Evolutionary conservation across 2,797 vertebrate genomes (phyloP).

Genomic region (Microchirus variegatus): DNA sequence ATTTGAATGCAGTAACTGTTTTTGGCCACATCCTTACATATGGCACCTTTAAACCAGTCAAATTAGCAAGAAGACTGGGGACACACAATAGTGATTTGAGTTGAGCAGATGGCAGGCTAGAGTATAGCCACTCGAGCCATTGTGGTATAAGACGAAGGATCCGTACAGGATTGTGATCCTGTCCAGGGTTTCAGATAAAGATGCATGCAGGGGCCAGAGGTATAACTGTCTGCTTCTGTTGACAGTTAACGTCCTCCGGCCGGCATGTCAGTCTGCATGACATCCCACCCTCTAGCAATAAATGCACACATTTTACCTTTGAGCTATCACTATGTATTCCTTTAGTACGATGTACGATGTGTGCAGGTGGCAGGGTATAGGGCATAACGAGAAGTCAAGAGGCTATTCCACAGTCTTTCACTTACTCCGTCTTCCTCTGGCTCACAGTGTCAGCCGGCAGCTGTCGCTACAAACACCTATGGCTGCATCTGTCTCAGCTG

Average conservation of each 20-base stretch:
- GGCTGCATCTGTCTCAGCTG: conserved; percentile 40
- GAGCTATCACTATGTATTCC: conserved; percentile 21
- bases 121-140: too few species aligned
- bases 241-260: conserved; percentile 26
- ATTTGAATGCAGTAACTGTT: too few species aligned
- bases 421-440: conserved; percentile 28
- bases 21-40: too few species aligned
- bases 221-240: neutral
- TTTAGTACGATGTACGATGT: conserved; percentile 20
- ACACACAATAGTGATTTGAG: too few species aligned
- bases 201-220: neutral
- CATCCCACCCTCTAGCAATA: conserved; percentile 13
- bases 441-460: conserved; percentile 35
- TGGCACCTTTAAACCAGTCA: too few species aligned
- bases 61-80: too few species aligned
- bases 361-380: conserved; percentile 13
- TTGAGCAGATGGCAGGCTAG: too few species aligned
- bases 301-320: conserved; percentile 36
- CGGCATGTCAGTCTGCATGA: conserved; percentile 12
- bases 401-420: conserved; percentile 29
- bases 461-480: conserved; percentile 22
- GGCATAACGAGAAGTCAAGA: conserved; percentile 42
- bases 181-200: neutral
- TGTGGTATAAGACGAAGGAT: too few species aligned
- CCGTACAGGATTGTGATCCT: too few species aligned